Conservation (phyloP, 2,113 vertebrate species). For the Cyanoramphus novaezelandiae region DNA sequence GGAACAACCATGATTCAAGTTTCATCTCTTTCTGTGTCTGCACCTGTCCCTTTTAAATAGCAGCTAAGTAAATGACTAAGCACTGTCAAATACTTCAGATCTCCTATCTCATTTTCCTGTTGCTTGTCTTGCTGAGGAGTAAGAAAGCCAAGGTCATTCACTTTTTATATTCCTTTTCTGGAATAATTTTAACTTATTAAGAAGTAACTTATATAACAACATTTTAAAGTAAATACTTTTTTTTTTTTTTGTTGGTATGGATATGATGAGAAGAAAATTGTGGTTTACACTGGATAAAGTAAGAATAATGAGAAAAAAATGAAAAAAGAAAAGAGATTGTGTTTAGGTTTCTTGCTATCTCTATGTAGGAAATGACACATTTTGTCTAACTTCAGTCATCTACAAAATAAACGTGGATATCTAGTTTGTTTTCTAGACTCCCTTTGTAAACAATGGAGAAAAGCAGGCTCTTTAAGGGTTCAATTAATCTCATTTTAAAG, state of each 20-base stretch:
- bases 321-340: fast-evolving
- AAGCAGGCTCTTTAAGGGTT: not conserved
- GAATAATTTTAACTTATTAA: not conserved
- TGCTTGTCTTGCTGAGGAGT: not conserved
- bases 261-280: not conserved
- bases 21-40: not conserved
- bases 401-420: not conserved
- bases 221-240: not conserved
- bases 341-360: not conserved
- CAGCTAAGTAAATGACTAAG: not conserved
- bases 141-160: not conserved
- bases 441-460: not conserved
- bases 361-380: not conserved
- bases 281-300: not conserved
- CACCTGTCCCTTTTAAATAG: not conserved
- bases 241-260: not conserved
- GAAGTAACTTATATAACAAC: fast-evolving
- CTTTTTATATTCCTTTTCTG: not conserved
- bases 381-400: not conserved
- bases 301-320: not conserved
- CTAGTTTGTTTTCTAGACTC: not conserved
- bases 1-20: not conserved
- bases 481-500: not conserved
- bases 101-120: not conserved
- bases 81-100: not conserved